Evolutionary conservation across 2,888 invertebrate species (phyloP), one percentile per base, ranked within the genome.

Genomic region (Atethmia centrago): DNA sequence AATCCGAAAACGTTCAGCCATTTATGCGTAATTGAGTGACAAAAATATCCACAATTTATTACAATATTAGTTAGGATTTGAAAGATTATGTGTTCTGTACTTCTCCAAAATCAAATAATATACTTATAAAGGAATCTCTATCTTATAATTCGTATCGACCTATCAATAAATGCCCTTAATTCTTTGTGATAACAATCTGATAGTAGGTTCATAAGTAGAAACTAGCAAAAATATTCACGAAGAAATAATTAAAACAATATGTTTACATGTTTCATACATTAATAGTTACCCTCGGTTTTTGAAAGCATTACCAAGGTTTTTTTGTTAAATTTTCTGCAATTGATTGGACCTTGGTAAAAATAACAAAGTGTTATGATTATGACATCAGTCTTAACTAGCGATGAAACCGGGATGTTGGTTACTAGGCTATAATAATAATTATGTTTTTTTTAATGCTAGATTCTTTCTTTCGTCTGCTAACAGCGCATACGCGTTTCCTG

Each of bases 161-260:
- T 59, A 58, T 80, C 67, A 80, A 67, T 81, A 42, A 65, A 78
- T 75, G 53, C 79, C 79, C 83, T 71, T 65, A 79, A 69, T 66
- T 71, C 53, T 61, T 79, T 82, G 81, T 82, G 81, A 82, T 82
- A 83, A 75, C 65, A 75, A 78, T 78, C 68, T 65, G 65, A 75
- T 82, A 74, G 51, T 76, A 76, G 75, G 21, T 71, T 71, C 49
- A n/a, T 82, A 82, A 71, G 79, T 82, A 82, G 83, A 47, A 42
- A 58, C 53, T 81, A 81, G 64, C 42, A 71, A 31, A 67, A 47
- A 55, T 9, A 42, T 68, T 71, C 71, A 71, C 59, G 53, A 45
- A 5, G 53, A 31, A 61, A 10, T 5, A 31, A 42, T 58, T 58
- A 40, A 25, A 66, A 21, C 51, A 64, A 58, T 42, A 45, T 45